phyloP scores from a whole-genome alignment of 2,113 vertebrate genomes.

The Lipophrys pholis region DNA sequence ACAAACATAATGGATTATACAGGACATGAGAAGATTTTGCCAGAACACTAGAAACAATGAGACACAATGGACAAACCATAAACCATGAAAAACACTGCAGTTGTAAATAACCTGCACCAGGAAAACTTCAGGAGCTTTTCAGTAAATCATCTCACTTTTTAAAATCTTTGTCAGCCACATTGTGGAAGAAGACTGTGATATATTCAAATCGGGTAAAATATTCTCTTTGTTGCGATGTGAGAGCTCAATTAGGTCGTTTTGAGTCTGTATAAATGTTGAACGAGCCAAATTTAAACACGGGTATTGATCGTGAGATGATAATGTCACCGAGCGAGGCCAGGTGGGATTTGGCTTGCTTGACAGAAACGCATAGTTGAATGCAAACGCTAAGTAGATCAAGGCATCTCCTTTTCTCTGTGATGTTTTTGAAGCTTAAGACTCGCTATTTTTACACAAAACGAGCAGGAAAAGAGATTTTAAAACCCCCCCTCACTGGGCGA shows the following conservation, averaged over 20 bases:
- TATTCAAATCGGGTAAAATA: neutral
- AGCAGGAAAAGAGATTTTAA: slow-evolving; percentile 50
- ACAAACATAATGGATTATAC: no score
- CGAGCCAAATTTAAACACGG: slow-evolving; percentile 23
- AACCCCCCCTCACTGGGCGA: slow-evolving; percentile 34
- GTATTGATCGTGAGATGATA: slow-evolving; percentile 27
- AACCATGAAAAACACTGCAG: no score
- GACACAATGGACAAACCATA: no score
- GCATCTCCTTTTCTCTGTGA: neutral
- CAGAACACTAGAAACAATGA: no score
- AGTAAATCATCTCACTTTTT: neutral
- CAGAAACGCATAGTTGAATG: slow-evolving; percentile 12
- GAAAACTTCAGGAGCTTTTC: no score
- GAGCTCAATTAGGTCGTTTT: neutral
- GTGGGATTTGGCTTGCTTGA: slow-evolving; percentile 43
- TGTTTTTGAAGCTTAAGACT: slow-evolving; percentile 26
- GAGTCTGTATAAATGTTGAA: slow-evolving; percentile 1
- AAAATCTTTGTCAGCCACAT: neutral
- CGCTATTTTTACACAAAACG: slow-evolving; percentile 59
- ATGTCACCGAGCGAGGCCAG: slow-evolving; percentile 32
- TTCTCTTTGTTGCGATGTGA: neutral
- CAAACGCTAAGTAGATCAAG: slow-evolving; percentile 32
- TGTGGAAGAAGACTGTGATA: no score
- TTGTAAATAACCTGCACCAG: no score
- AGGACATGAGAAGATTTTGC: no score